Percentiles rank a stretch among this genome's conserved stretches.
These are phyloP conservation scores for Drosophila tripunctata DNA, from an alignment of 2,888 invertebrate species.

Conservation along the genomic window DNA sequence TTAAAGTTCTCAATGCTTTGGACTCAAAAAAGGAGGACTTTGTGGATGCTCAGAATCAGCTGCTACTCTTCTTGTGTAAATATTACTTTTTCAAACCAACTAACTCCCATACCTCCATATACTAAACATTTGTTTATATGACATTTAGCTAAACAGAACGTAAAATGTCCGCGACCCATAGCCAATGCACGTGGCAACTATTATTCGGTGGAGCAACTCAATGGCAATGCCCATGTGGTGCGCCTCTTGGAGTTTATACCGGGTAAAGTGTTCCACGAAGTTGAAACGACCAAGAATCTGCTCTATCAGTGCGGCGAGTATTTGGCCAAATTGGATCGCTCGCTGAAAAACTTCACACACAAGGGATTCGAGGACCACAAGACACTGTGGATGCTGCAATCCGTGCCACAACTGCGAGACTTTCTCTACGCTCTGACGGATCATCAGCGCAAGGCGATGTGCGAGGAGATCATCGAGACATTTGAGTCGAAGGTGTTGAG, in stretches of 20 bases:
- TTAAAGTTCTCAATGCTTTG: slow-evolving; percentile 93
- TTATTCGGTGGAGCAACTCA: slow-evolving; percentile 86
- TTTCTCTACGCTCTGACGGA: slow-evolving; percentile 90
- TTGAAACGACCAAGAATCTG: slow-evolving; percentile 86
- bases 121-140: slow-evolving; percentile 5
- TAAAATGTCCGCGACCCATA: slow-evolving; percentile 89
- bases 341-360: slow-evolving; percentile 90
- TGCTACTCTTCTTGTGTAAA: slow-evolving; percentile 90
- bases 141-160: slow-evolving; percentile 85
- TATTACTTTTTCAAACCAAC: slow-evolving; percentile 44
- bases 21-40: slow-evolving; percentile 89
- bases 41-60: slow-evolving; percentile 90
- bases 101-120: no score
- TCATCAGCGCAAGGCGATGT: slow-evolving; percentile 86
- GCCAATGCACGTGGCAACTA: slow-evolving; percentile 88
- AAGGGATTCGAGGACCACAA: slow-evolving; percentile 88
- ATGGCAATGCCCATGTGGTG: slow-evolving; percentile 86
- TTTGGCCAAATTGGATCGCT: slow-evolving; percentile 88
- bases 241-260: slow-evolving; percentile 91
- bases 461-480: slow-evolving; percentile 86
- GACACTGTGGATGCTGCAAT: slow-evolving; percentile 91
- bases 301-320: slow-evolving; percentile 90
- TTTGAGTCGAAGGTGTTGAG: slow-evolving; percentile 89
- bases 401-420: slow-evolving; percentile 88
- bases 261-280: slow-evolving; percentile 88